Evolutionary conservation across 2,797 vertebrate genomes (phyloP), one percentile per base, ranked within the genome.

Genomic region (Halcyon badia): DNA sequence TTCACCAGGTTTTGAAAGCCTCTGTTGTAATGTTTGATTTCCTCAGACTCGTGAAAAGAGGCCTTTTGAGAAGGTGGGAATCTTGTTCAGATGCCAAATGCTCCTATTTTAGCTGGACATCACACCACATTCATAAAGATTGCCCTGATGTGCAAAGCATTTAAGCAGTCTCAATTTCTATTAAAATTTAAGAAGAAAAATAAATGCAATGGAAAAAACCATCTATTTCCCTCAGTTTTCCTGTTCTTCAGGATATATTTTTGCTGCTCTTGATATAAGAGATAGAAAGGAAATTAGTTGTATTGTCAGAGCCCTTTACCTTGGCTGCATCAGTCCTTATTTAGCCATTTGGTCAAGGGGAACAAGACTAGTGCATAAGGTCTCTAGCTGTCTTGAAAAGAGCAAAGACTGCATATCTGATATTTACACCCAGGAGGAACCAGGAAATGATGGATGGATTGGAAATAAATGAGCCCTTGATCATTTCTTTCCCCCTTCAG

Each of bases 131-230:
- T 89, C 94, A 62, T 92, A 69, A 87, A 69, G 41, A 86, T 69
- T 82, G 31, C 37, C 75, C 87, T 18, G 7, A 73, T 69, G 46
- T 70, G 19, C 51, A 72, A 9, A 85, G 3, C 52, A 64, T 92
- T 82, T 90, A 58, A 85, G 57, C 42, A 79, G 48, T 58, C 35
- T 81, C 48, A n/a, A 70, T 82, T 83, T 83, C 72, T 84, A 69
- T 65, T 92, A 88, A 86, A 88, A 94, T 84, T 71, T 64, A 58
- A 72, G 33, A 79, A 57, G 7, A 94, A 87, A 94, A 90, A 71
- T 94, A 95, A 97, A 93, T 57, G 28, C 35, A 57, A 37, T 57
- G 20, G 31, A 90, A 92, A 90, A 81, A 4, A 12, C 3, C 6
- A 19, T 10, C 57, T 66, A 9, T n/a, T 77, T 87, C 22, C 44